Evolutionary conservation across 2,113 vertebrate species (phyloP), one percentile per base, ranked within the genome.

Genomic region (Bubo bubo): DNA sequence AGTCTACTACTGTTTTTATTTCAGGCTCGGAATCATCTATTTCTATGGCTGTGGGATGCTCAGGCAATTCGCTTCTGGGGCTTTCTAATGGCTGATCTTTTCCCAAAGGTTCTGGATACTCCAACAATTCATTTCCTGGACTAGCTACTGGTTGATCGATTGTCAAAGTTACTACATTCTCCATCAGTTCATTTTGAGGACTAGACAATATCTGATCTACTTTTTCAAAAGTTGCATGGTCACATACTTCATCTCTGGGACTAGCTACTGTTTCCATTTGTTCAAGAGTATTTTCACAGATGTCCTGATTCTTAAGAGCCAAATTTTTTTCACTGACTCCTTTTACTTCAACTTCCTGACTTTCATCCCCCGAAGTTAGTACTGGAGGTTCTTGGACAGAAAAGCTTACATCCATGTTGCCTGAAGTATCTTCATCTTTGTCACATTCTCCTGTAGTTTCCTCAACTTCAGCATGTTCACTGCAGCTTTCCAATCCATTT

Each of bases 401-500:
- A 77, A 93, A 95, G 55, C 62, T 76, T 75, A 60, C 22, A 93
- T 86, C 63, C 8, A 10, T 28, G 14, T 90, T 72, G 60, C 91
- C 92, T 58, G 73, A 71, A 55, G 19, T 43, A 87, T 97, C 82
- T 50, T 84, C 91, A 70, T 89, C 90, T 95, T 62, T 58, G 24
- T 63, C 81, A 91, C 37, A 39, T 49, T 93, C 83, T 83, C 76
- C 75, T 35, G 28, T 21, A 56, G 56, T 28, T 59, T 89, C 90
- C 67, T 96, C 92, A 79, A 3, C 80, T 93, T 97, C 93, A 82
- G 75, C 45, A 82, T 53, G 93, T 56, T 98, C 97, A 74, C 9
- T 93, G 67, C 43, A 96, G 82, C 79, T 96, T 97, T 91, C 95
- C 50, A 98, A 90, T 21, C 93, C 96, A 91, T 97, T 94, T 91